Evolutionary conservation across 1,140 invertebrate species (phyloP).

Genomic region (Drosophila athabasca): DNA sequence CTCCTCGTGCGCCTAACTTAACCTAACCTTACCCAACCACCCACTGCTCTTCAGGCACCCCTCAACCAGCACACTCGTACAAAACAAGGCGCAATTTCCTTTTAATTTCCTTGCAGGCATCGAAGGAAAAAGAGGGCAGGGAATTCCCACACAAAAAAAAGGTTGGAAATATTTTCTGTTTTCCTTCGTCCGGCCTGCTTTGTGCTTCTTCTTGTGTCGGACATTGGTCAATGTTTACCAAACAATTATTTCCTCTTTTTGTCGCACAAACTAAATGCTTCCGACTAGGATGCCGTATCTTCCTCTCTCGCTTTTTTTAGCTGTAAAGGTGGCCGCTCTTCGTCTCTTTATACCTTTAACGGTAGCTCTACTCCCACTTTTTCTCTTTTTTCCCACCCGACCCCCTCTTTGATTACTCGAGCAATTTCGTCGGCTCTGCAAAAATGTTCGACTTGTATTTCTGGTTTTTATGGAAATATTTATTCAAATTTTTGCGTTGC

Average conservation of each 20-base stretch:
- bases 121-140: slow-evolving; percentile 18
- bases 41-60: no score
- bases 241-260: slow-evolving; percentile 73
- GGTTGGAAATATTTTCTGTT: slow-evolving; percentile 49
- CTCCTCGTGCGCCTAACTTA: slow-evolving; percentile 15
- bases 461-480: slow-evolving; percentile 29
- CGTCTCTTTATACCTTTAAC: slow-evolving; percentile 5
- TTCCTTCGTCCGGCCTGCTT: slow-evolving; percentile 30
- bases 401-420: slow-evolving; percentile 21
- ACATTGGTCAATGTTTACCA: slow-evolving; percentile 75
- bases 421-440: slow-evolving; percentile 27
- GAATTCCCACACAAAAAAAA: slow-evolving; percentile 47
- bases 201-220: slow-evolving; percentile 12
- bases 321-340: slow-evolving; percentile 27
- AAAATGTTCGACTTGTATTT: slow-evolving; percentile 22
- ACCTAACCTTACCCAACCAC: not conserved
- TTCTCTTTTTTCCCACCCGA: slow-evolving; percentile 1
- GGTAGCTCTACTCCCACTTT: not conserved
- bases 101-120: slow-evolving; percentile 67
- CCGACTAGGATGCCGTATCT: slow-evolving; percentile 29
- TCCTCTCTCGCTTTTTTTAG: no score
- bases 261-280: slow-evolving; percentile 71
- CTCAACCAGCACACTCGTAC: not conserved
- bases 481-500: slow-evolving; percentile 42
- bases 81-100: slow-evolving; percentile 76